These are phyloP conservation scores for Tricholauxania praeusta DNA, from an alignment of 2,888 invertebrate genomes.

Conservation along the genomic window DNA sequence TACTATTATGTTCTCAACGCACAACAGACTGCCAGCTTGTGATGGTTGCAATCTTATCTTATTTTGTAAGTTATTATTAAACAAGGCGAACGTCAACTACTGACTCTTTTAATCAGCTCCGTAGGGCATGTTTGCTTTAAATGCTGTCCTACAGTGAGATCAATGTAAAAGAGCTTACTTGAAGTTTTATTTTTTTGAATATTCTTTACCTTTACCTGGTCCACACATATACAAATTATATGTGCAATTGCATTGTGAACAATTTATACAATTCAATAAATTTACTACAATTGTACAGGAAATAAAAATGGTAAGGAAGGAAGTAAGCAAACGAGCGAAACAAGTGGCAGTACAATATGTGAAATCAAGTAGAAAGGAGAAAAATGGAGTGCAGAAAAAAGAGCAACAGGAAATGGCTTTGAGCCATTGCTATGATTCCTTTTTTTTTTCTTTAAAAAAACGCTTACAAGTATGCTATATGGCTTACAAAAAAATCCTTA, in stretches of 20 bases:
- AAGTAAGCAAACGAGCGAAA: slow-evolving; percentile 45
- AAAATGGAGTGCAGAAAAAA: slow-evolving; percentile 52
- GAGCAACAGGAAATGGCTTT: slow-evolving; percentile 45
- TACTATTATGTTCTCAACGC: too few species aligned
- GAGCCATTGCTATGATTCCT: background rate
- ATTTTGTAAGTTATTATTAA: too few species aligned
- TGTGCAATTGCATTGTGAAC: slow-evolving; percentile 49
- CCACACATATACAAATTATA: slow-evolving; percentile 14
- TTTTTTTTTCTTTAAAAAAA: too few species aligned
- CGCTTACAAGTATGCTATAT: background rate
- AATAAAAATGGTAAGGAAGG: slow-evolving; percentile 50
- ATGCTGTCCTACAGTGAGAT: too few species aligned
- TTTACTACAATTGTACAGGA: slow-evolving; percentile 56
- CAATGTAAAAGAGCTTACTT: too few species aligned
- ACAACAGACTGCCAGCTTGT: too few species aligned
- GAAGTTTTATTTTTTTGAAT: too few species aligned
- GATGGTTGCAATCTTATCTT: too few species aligned
- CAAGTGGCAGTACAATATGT: slow-evolving; percentile 44
- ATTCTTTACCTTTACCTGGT: too few species aligned
- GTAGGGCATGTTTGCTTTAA: too few species aligned
- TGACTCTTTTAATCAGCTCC: too few species aligned
- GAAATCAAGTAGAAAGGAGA: slow-evolving; percentile 40
- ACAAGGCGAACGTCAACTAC: too few species aligned
- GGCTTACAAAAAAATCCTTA: slow-evolving; percentile 38
- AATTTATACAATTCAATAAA: slow-evolving; percentile 63